Percentiles rank a stretch among this genome's conserved stretches.
Evolutionary conservation across 2,888 invertebrate species (phyloP).

Genomic region (Eueremaeus valkanovi): DNA sequence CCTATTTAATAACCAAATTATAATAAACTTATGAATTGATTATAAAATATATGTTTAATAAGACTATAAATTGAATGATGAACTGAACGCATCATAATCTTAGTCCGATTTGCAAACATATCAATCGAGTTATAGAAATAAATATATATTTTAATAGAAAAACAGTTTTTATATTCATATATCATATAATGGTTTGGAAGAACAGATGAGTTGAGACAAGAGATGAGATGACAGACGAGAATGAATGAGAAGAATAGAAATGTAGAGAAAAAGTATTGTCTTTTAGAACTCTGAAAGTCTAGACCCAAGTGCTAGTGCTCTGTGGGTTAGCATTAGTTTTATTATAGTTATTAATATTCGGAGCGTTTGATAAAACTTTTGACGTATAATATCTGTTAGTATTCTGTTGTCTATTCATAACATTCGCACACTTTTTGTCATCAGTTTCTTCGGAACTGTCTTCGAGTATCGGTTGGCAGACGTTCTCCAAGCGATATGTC

Average conservation of each 20-base stretch:
- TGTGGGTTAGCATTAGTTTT: constrained; percentile 27
- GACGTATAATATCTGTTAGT: neutral
- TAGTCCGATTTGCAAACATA: neutral
- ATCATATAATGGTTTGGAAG: neutral
- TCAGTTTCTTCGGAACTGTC: constrained; percentile 45
- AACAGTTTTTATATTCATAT: neutral
- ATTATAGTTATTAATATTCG: neutral
- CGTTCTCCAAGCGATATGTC: constrained; percentile 41
- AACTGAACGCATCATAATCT: constrained; percentile 28
- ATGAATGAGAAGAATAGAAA: neutral
- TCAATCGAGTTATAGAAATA: neutral
- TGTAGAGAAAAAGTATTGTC: too few species aligned
- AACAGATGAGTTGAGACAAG: neutral
- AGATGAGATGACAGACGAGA: neutral
- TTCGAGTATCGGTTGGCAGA: constrained; percentile 44
- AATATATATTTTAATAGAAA: neutral
- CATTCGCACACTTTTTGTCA: constrained; percentile 33
- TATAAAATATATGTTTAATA: too few species aligned
- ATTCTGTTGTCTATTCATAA: neutral
- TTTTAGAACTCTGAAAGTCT: neutral
- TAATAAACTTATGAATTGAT: neutral
- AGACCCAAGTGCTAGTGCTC: constrained; percentile 46
- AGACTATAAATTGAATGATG: constrained; percentile 27
- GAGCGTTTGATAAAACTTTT: neutral
- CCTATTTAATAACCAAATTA: neutral